A percentile compares a stretch with the other conserved stretches of the same genome.
These are phyloP conservation scores for Oceanodroma tethys DNA, from an alignment of 2,113 vertebrate species.

Conservation along the genomic window DNA sequence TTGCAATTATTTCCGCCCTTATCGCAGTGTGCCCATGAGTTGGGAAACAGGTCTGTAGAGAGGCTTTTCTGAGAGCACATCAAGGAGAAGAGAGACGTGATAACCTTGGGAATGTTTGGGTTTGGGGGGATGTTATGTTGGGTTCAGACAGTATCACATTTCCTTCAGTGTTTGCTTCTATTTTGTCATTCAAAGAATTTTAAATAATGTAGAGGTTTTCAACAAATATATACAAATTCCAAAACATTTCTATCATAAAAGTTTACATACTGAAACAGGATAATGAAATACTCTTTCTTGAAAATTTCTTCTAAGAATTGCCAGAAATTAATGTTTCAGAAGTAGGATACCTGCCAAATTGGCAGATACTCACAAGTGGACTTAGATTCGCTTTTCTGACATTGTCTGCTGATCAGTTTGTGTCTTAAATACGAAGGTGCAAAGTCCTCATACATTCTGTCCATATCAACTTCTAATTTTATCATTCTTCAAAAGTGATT, in stretches of 20 bases:
- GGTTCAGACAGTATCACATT: not conserved
- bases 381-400: not conserved
- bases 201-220: not conserved
- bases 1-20: not conserved
- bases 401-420: not conserved
- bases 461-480: conserved; percentile 5
- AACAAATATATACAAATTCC: not conserved
- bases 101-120: not conserved
- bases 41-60: not conserved
- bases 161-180: not conserved
- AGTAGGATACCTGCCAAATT: not conserved
- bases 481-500: not conserved
- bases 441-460: conserved; percentile 10
- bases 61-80: not conserved
- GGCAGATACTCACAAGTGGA: not conserved
- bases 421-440: conserved; percentile 1
- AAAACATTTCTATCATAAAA: not conserved
- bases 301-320: not conserved
- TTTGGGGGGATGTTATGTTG: not conserved
- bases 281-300: not conserved
- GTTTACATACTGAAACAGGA: not conserved
- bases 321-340: not conserved
- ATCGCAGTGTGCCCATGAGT: not conserved
- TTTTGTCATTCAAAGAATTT: not conserved
- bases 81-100: not conserved